A percentile compares a stretch with the other conserved stretches of the same genome.
Conservation (phyloP, 2,797 vertebrate species). For the Triplophysa yarkandensis region DNA sequence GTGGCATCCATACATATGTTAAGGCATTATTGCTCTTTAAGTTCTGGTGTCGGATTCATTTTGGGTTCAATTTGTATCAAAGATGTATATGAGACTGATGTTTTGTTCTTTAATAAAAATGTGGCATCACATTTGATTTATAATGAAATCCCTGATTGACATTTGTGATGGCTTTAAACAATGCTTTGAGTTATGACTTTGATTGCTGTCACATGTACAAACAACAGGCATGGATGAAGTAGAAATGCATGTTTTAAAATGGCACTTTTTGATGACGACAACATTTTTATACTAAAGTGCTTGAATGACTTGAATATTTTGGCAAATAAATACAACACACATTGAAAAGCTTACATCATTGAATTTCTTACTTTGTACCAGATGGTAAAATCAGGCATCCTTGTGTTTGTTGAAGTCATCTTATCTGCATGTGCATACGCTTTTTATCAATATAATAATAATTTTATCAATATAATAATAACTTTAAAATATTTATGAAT, state of each 20-base stretch:
- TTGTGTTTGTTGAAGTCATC: neutral
- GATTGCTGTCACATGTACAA: neutral
- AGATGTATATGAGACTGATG: neutral
- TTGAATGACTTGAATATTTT: conserved; percentile 10
- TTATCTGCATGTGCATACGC: neutral
- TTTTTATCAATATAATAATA: neutral
- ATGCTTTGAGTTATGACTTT: conserved; percentile 11
- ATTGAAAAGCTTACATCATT: neutral
- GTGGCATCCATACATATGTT: too few species aligned
- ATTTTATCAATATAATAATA: neutral
- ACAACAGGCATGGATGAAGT: conserved; percentile 9
- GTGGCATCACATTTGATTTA: neutral
- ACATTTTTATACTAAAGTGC: conserved; percentile 20
- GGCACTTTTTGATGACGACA: conserved; percentile 10
- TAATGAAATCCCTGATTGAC: conserved; percentile 19
- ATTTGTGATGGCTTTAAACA: conserved; percentile 5
- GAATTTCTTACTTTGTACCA: neutral
- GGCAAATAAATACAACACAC: conserved; percentile 23
- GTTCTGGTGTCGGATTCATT: too few species aligned
- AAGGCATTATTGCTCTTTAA: too few species aligned
- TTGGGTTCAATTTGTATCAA: neutral
- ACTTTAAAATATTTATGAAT: neutral
- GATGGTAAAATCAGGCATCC: neutral
- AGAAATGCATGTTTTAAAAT: conserved; percentile 1
- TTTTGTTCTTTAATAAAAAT: conserved; percentile 3